phyloP scores from a whole-genome alignment of 2,888 invertebrate genomes.

The Bombylius discolor region DNA sequence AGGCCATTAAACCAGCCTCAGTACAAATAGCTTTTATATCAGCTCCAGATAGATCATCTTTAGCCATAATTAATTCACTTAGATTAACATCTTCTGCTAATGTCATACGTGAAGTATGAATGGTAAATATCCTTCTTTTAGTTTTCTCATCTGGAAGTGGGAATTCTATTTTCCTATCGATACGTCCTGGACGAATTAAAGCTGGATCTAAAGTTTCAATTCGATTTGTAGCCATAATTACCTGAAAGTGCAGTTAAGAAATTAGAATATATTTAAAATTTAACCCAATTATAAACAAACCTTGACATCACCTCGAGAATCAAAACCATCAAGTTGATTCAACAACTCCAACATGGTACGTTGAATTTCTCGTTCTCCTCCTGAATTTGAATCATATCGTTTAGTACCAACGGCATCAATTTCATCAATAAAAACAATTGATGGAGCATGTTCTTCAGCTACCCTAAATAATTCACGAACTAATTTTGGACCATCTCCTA shows the following conservation, averaged over 20 bases:
- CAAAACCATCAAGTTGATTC: slow-evolving; percentile 97
- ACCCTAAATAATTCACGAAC: slow-evolving; percentile 95
- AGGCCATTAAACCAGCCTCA: slow-evolving; percentile 95
- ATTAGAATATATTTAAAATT: not conserved
- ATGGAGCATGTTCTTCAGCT: slow-evolving; percentile 99
- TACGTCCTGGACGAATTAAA: slow-evolving; percentile 94
- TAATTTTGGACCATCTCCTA: slow-evolving; percentile 97
- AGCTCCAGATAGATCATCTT: slow-evolving; percentile 97
- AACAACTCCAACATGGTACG: slow-evolving; percentile 97
- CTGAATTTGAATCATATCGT: slow-evolving; percentile 97
- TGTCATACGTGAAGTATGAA: slow-evolving; percentile 99
- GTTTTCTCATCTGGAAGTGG: slow-evolving; percentile 99
- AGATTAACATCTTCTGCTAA: slow-evolving; percentile 92
- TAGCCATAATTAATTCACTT: slow-evolving; percentile 95
- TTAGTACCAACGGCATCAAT: slow-evolving; percentile 99
- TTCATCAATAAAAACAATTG: slow-evolving; percentile 99
- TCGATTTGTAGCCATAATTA: slow-evolving; percentile 94
- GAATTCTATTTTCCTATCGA: slow-evolving; percentile 98
- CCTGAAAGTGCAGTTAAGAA: slow-evolving; percentile 39
- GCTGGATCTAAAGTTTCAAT: slow-evolving; percentile 99
- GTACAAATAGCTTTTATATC: slow-evolving; percentile 99
- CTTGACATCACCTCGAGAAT: slow-evolving; percentile 92
- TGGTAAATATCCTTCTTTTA: slow-evolving; percentile 89
- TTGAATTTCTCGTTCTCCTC: slow-evolving; percentile 98
- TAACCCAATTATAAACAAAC: slow-evolving; percentile 36